Evolutionary conservation across 2,797 vertebrate species (phyloP).

Genomic region (Trematomus bernacchii): DNA sequence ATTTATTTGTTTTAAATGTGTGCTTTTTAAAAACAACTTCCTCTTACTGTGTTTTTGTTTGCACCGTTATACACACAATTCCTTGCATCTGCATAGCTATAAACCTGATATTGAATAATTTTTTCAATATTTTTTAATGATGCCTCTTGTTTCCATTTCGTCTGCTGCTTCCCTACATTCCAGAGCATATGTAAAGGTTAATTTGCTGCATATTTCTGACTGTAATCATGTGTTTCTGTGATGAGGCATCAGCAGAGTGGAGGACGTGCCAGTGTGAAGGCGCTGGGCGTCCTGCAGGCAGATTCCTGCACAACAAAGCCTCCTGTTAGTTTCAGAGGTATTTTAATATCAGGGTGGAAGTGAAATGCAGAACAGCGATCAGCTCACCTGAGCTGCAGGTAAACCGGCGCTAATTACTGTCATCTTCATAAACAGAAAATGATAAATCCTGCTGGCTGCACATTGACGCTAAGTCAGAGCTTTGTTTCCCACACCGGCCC

Average conservation of each 20-base stretch:
- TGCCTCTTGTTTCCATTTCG: too few species aligned
- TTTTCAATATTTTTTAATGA: too few species aligned
- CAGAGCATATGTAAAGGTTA: too few species aligned
- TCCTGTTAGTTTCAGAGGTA: not conserved
- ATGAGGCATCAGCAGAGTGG: too few species aligned
- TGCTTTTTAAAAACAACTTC: too few species aligned
- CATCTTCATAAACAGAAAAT: conserved; percentile 20
- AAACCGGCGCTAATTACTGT: conserved; percentile 42
- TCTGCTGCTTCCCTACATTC: too few species aligned
- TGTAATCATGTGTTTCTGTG: not conserved
- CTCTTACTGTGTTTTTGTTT: too few species aligned
- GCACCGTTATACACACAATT: too few species aligned
- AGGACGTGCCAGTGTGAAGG: not conserved
- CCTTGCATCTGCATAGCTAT: too few species aligned
- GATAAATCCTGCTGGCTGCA: conserved; percentile 23
- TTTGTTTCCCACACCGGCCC: conserved; percentile 34
- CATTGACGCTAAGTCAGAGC: conserved; percentile 42
- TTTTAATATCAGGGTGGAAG: conserved; percentile 11
- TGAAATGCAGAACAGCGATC: not conserved
- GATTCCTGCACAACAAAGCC: not conserved
- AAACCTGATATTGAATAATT: too few species aligned
- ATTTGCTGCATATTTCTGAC: not conserved
- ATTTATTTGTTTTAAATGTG: too few species aligned
- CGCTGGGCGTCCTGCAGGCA: not conserved
- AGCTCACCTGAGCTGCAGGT: conserved; percentile 53